A percentile compares a stretch with the other conserved stretches of the same genome.
Conservation (phyloP, 1,140 invertebrate genomes). For the honey bee (Apis mellifera) region DNA sequence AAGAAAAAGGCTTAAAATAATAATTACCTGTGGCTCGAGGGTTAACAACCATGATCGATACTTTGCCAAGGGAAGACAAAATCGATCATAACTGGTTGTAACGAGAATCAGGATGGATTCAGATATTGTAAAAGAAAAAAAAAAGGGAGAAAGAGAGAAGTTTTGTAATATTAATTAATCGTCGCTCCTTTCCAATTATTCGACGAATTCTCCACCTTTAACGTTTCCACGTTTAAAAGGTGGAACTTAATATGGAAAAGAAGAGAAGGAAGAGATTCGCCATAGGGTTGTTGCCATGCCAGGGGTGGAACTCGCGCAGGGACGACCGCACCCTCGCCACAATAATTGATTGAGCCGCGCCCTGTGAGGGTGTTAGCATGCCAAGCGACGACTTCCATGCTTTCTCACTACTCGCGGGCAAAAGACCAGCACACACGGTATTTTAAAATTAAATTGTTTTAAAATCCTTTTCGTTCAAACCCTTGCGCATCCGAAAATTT, state of each 20-base stretch:
- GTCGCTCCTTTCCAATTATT: background rate
- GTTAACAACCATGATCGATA: background rate
- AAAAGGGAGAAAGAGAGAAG: background rate
- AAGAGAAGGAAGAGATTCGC: conserved; percentile 10
- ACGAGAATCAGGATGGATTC: background rate
- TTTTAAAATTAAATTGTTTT: background rate
- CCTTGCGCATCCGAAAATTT: background rate
- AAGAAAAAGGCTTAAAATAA: too few relatives aligned
- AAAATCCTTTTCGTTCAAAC: background rate
- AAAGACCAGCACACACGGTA: background rate
- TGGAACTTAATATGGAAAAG: background rate
- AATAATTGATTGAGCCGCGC: conserved; percentile 78
- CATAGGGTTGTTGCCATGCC: conserved; percentile 74
- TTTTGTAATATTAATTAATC: background rate
- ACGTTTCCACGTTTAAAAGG: background rate
- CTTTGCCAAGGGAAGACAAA: background rate
- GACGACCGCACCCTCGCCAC: conserved; percentile 72
- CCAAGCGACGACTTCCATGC: conserved; percentile 52
- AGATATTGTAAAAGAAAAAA: background rate
- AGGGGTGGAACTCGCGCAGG: conserved; percentile 67
- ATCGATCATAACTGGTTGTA: background rate
- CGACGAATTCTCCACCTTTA: background rate
- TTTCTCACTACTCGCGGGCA: conserved; percentile 54
- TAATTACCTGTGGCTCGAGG: background rate
- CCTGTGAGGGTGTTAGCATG: conserved; percentile 71